A percentile compares a stretch with the other conserved stretches of the same genome.
phyloP scores from a whole-genome alignment of 2,888 invertebrate genomes.

The Lobophora halterata region DNA sequence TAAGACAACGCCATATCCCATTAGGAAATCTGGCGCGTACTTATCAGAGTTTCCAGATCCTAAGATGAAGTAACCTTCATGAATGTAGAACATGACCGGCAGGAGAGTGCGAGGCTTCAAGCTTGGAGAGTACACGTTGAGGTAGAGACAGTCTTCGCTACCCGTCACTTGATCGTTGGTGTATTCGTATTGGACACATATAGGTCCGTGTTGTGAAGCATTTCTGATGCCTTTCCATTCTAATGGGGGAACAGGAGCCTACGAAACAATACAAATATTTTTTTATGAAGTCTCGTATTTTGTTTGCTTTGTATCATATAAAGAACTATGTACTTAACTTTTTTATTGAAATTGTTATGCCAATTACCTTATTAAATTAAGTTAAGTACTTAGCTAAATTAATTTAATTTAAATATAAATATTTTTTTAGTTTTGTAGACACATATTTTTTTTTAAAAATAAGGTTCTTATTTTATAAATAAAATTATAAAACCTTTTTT shows the following conservation, averaged over 20 bases:
- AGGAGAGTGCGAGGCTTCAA: slow-evolving; percentile 34
- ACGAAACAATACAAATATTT: too few species aligned
- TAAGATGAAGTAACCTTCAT: slow-evolving; percentile 62
- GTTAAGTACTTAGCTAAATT: too few species aligned
- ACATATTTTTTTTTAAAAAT: too few species aligned
- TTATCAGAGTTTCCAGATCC: slow-evolving; percentile 58
- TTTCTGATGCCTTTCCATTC: slow-evolving; percentile 5
- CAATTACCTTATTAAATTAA: too few species aligned
- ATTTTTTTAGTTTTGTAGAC: too few species aligned
- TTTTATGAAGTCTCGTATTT: too few species aligned
- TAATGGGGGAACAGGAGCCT: slow-evolving; percentile 1
- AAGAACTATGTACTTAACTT: too few species aligned
- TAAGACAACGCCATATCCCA: slow-evolving; percentile 58
- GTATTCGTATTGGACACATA: slow-evolving; percentile 1
- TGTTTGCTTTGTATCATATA: too few species aligned
- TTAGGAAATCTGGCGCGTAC: slow-evolving; percentile 59
- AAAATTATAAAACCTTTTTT: too few species aligned
- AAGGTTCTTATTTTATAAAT: too few species aligned
- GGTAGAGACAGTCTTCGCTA: slow-evolving; percentile 7
- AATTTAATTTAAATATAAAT: too few species aligned
- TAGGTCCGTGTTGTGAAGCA: slow-evolving; percentile 5
- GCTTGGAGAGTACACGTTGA: slow-evolving; percentile 29
- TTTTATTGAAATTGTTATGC: too few species aligned
- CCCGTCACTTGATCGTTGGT: not conserved
- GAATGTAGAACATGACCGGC: slow-evolving; percentile 69